phyloP scores from a whole-genome alignment of 2,888 invertebrate genomes.

The Pyralis farinalis region DNA sequence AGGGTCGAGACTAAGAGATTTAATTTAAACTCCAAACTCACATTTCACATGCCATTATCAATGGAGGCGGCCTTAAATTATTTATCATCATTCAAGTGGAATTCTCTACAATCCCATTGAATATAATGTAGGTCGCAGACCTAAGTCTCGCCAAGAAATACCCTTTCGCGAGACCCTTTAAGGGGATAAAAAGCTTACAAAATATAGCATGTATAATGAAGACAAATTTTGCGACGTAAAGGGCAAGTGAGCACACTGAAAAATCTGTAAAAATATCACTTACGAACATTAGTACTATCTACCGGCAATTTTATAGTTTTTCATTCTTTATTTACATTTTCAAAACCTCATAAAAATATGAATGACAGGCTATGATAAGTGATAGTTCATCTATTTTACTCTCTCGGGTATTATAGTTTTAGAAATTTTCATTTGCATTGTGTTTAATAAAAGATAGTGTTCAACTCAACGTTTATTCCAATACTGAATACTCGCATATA shows the following conservation, averaged over 20 bases:
- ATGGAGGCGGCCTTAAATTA: conserved; percentile 20
- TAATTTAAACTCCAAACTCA: conserved; percentile 22
- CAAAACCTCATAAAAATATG: too few relatives aligned
- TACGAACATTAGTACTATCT: too few relatives aligned
- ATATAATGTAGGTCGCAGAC: conserved; percentile 16
- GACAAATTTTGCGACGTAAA: conserved; percentile 11
- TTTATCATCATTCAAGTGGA: conserved; percentile 21
- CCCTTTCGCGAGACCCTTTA: conserved; percentile 14
- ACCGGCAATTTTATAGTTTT: too few relatives aligned
- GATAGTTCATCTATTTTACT: too few relatives aligned
- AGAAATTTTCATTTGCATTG: too few relatives aligned
- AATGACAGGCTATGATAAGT: too few relatives aligned
- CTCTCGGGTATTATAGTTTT: too few relatives aligned
- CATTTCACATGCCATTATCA: conserved; percentile 21
- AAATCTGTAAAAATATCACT: too few relatives aligned
- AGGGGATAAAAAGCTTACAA: conserved; percentile 12
- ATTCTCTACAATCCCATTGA: conserved; percentile 19
- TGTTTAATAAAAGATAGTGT: too few relatives aligned
- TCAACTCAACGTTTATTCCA: too few relatives aligned
- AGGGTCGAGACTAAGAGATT: conserved; percentile 12
- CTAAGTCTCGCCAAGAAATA: conserved; percentile 13
- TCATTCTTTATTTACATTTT: too few relatives aligned
- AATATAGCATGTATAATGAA: conserved; percentile 13
- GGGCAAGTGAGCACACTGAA: neutral
- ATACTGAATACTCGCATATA: too few relatives aligned